A percentile compares a stretch with the other conserved stretches of the same genome.
These are phyloP conservation scores for Amphipoea oculea DNA, from an alignment of 2,888 invertebrate species.

Conservation along the genomic window DNA sequence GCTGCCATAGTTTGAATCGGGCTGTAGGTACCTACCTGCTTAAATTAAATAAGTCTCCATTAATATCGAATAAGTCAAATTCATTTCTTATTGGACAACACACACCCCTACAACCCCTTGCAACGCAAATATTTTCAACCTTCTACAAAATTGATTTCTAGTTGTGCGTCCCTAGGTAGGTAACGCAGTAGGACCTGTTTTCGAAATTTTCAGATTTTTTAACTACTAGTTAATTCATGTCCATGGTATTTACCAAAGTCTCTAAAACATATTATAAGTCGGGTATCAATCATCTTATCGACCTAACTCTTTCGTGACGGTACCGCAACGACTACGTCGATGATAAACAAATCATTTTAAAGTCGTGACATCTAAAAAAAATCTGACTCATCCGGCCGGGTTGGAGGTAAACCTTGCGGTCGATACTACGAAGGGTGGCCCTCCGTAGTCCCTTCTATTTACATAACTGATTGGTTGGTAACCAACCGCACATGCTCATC, in stretches of 20 bases:
- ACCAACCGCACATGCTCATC: conserved; percentile 32
- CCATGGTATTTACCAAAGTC: not conserved
- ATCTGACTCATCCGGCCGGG: conserved; percentile 21
- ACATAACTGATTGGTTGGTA: conserved; percentile 49
- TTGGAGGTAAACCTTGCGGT: conserved; percentile 7
- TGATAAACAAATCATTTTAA: not conserved
- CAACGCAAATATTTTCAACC: not conserved
- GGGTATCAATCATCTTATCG: not conserved
- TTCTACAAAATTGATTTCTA: not conserved
- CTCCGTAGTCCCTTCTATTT: conserved; percentile 40
- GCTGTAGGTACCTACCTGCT: no score
- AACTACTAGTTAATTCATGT: not conserved
- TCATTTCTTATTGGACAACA: not conserved
- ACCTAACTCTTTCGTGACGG: not conserved
- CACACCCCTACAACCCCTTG: not conserved
- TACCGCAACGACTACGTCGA: not conserved
- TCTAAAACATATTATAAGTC: not conserved
- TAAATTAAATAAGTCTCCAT: no score
- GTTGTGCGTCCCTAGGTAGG: not conserved
- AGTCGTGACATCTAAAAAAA: conserved; percentile 43
- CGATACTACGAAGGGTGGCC: conserved; percentile 40
- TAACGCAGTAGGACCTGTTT: not conserved
- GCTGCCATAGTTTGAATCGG: no score
- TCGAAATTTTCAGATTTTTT: not conserved
- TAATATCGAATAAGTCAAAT: no score